Evolutionary conservation across 2,888 invertebrate species (phyloP), one percentile per base, ranked within the genome.

Genomic region (Epistrophe grossulariae): DNA sequence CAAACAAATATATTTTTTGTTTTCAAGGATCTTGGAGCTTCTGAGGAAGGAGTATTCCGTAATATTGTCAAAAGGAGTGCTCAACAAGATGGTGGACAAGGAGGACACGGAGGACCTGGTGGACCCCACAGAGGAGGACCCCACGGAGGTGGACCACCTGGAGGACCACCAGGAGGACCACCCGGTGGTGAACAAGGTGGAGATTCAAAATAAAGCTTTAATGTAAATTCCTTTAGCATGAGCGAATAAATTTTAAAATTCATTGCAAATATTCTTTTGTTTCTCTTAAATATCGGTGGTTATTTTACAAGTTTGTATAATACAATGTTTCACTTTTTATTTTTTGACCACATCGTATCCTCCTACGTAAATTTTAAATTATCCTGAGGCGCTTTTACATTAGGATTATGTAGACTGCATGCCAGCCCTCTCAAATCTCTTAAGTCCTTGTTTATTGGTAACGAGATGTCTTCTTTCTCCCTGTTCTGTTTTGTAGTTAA

Each of bases 41-140:
- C 72, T 11, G 66, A 72, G 11, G n/a, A 7, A 3, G 71, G 35
- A 31, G 43, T 50, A 9, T 35, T 80, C 4, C 73, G 59, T 17
- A 74, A 24, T 19, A 50, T 79, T 15, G 79, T 74, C 2, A 80
- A 74, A 31, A 74, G 80, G 13, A 59, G 8, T 55, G 52, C 60
- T 19, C 38, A 82, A 28, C 9, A n/a, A 38, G 35, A 9, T 10
- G 9, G 38, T 11, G 55, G 73, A n/a, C 72, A 55, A 10, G 38
- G 38, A n/a, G 55, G 73, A 13, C 72, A 55, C 1, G 38, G 38
- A 2, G 38, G 38, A 24, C 64, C 64, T 24, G 24, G 24, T n/a
- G 17, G 50, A 28, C 43, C 13, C 24, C 24, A 24, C 24, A 3
- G 24, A 24, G 24, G 24, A 24, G 24, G 24, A 35, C 68, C 52